A percentile compares a stretch with the other conserved stretches of the same genome.
These are phyloP conservation scores for Abrostola tripartita DNA, from an alignment of 2,888 invertebrate genomes.

Conservation along the genomic window DNA sequence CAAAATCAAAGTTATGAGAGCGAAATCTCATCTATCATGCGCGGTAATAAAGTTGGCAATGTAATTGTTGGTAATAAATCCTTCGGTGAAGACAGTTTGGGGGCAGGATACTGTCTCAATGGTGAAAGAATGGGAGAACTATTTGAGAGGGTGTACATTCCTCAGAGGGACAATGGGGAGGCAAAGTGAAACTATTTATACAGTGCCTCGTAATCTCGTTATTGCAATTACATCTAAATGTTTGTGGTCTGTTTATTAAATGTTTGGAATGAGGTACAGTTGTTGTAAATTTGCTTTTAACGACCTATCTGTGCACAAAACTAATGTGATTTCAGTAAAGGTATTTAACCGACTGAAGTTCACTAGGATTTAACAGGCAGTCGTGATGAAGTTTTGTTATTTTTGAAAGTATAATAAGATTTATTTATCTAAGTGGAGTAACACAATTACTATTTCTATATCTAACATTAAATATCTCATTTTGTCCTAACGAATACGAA, in stretches of 20 bases:
- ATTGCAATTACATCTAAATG: constrained; percentile 34
- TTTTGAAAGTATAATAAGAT: too few species aligned
- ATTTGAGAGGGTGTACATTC: constrained; percentile 78
- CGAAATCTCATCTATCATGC: constrained; percentile 66
- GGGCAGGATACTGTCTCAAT: constrained; percentile 73
- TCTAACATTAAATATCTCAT: too few species aligned
- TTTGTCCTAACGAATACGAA: too few species aligned
- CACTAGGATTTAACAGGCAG: too few species aligned
- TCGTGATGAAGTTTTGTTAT: neutral
- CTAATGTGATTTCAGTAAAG: neutral
- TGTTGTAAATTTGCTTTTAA: constrained; percentile 18
- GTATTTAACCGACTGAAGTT: neutral
- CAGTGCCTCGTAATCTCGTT: constrained; percentile 22
- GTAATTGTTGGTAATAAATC: constrained; percentile 66
- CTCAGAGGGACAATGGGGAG: constrained; percentile 75
- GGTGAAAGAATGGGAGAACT: constrained; percentile 76
- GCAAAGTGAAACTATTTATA: constrained; percentile 55
- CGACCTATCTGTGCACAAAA: neutral
- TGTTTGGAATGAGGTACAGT: constrained; percentile 18
- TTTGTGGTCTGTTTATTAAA: constrained; percentile 39
- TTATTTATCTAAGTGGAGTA: too few species aligned
- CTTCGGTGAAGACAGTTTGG: constrained; percentile 67
- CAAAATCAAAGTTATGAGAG: constrained; percentile 66
- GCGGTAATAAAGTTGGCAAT: constrained; percentile 68
- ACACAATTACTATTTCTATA: too few species aligned